These are phyloP conservation scores for Eupithecia pulchellata DNA, from an alignment of 2,888 invertebrate species.

Conservation along the genomic window DNA sequence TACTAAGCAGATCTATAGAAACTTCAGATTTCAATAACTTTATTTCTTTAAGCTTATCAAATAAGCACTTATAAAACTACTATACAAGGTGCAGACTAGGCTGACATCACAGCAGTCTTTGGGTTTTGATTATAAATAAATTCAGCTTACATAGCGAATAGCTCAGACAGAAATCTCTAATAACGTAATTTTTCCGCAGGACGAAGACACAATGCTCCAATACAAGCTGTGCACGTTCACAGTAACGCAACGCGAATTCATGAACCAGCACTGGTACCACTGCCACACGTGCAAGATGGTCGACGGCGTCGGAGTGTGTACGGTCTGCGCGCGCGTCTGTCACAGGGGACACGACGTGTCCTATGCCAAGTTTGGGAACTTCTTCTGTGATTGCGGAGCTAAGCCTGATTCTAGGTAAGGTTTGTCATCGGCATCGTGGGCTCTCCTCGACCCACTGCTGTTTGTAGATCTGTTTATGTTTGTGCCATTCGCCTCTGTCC, in stretches of 20 bases:
- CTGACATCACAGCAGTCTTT: neutral
- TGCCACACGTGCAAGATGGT: conserved; percentile 99
- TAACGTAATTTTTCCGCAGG: conserved; percentile 68
- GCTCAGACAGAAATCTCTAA: neutral
- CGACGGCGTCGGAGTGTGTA: conserved; percentile 98
- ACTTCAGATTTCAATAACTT: too few species aligned
- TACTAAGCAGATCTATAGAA: too few species aligned
- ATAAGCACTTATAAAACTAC: too few species aligned
- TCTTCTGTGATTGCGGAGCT: conserved; percentile 99
- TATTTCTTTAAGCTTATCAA: too few species aligned
- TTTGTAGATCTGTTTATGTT: neutral
- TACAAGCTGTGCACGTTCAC: conserved; percentile 98
- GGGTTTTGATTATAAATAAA: too few species aligned
- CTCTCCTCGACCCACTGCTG: neutral
- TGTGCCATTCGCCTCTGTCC: neutral
- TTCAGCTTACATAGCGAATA: neutral
- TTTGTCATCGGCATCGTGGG: neutral
- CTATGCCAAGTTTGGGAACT: conserved; percentile 99
- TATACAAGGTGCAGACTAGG: too few species aligned
- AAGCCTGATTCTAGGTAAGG: conserved; percentile 90
- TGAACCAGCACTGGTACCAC: conserved; percentile 99
- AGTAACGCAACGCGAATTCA: conserved; percentile 98
- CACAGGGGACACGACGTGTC: conserved; percentile 98
- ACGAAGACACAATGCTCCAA: conserved; percentile 93
- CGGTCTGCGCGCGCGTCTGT: conserved; percentile 98